Conservation (phyloP, 2,888 invertebrate genomes). For the Harpalus rufipes region DNA sequence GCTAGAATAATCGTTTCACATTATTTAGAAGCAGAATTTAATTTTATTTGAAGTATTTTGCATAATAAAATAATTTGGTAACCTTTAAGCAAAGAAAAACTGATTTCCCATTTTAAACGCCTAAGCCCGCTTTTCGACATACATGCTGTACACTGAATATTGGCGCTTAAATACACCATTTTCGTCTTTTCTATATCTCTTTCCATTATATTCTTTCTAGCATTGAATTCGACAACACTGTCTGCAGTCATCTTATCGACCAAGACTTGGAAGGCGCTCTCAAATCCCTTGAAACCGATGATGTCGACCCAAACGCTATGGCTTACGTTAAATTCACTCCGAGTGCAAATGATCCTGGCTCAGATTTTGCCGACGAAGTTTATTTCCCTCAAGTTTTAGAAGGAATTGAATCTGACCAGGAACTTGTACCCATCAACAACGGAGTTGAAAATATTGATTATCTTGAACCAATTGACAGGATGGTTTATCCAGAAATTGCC, state of each 20-base stretch:
- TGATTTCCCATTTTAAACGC: too few relatives aligned
- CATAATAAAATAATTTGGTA: too few relatives aligned
- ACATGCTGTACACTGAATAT: too few relatives aligned
- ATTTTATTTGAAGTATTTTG: too few relatives aligned
- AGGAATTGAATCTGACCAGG: constrained; percentile 70
- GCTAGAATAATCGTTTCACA: too few relatives aligned
- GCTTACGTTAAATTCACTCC: constrained; percentile 91
- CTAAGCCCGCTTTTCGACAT: too few relatives aligned
- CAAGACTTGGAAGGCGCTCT: constrained; percentile 79
- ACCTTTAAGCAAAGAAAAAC: too few relatives aligned
- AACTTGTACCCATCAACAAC: constrained; percentile 47
- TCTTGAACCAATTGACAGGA: constrained; percentile 71
- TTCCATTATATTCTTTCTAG: constrained; percentile 71
- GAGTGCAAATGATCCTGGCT: constrained; percentile 80
- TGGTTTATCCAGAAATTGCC: constrained; percentile 70
- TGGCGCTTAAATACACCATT: too few relatives aligned
- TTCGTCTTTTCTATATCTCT: too few relatives aligned
- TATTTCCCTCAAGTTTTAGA: constrained; percentile 85
- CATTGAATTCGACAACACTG: constrained; percentile 76
- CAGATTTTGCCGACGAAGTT: constrained; percentile 89
- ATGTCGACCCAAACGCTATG: constrained; percentile 83
- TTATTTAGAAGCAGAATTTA: too few relatives aligned
- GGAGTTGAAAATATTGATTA: constrained; percentile 77
- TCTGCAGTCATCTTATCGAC: constrained; percentile 78
- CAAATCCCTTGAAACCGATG: constrained; percentile 78